Evolutionary conservation across 2,113 vertebrate genomes (phyloP), one percentile per base, ranked within the genome.

Genomic region (Brienomyrus longianalis): DNA sequence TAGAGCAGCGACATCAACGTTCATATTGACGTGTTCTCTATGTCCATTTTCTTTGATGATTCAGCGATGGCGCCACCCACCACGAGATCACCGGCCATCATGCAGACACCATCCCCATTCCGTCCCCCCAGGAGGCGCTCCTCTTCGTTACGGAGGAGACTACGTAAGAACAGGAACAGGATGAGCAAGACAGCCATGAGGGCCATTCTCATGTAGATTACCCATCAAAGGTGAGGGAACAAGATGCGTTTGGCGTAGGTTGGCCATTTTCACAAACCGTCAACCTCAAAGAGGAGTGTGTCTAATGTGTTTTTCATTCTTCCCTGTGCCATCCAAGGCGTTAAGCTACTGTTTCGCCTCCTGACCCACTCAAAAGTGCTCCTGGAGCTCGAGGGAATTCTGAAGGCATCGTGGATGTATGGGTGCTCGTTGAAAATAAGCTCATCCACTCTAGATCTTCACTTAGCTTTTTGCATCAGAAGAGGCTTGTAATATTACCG

Each of bases 111-210:
- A 91, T 87, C 35, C 92, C 92, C 90, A 62, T 90, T 88, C 92
- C 86, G 2, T 89, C 91, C 1, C 92, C 39, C 83, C 45, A 84
- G 85, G n/a, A 51, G 85, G 6, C 50, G 27, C 7, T 54, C 85
- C 3, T 87, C 50, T 6, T 56, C 51, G 5, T 3, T 52, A 35
- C 85, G 52, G 87, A 95, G 88, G 89, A 94, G 89, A 89, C 91
- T 92, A 91, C 96, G 93, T 92, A 96, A 95, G 91, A 94, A 95
- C 83, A 94, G 95, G 56, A 95, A 94, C 91, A 93, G 94, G 62
- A 96, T 96, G 89, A 96, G 95, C 94, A 96, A 96, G 91, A 94
- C 95, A 83, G 96, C 95, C 0, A 96, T 96, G 95, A 95, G 96
- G 92, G 96, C 95, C 1, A 95, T 96, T 93, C 94, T 96, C 17